Percentiles rank a stretch among this genome's conserved stretches.
Conservation (phyloP, 1,140 invertebrate genomes). For the Drosophila pectinifera region DNA sequence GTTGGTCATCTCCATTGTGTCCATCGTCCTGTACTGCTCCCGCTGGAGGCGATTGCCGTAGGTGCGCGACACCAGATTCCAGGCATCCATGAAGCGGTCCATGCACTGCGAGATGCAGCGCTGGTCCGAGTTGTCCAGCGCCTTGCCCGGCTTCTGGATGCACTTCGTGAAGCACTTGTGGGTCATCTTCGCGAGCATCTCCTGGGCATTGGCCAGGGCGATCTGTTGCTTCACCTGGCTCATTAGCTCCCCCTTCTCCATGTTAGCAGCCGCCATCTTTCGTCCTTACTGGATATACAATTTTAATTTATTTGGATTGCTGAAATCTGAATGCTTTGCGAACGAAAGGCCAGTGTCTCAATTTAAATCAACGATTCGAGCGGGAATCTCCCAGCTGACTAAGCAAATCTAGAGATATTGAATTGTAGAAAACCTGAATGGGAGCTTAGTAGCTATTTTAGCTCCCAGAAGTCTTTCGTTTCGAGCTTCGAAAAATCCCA, state of each 20-base stretch:
- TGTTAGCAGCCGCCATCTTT: constrained; percentile 41
- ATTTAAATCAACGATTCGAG: background rate
- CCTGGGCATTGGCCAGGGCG: constrained; percentile 96
- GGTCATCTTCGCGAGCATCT: constrained; percentile 97
- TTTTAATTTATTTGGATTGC: constrained; percentile 7
- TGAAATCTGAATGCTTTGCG: constrained; percentile 15
- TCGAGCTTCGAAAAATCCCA: too few relatives aligned
- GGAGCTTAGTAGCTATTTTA: too few relatives aligned
- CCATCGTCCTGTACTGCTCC: constrained; percentile 85
- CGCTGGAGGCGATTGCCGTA: constrained; percentile 92
- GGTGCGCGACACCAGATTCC: constrained; percentile 94
- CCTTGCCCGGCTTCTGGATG: constrained; percentile 94
- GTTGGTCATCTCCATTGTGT: constrained; percentile 13
- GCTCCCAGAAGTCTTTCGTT: too few relatives aligned
- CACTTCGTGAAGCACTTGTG: constrained; percentile 99
- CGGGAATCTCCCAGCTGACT: constrained; percentile 1
- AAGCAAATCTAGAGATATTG: background rate
- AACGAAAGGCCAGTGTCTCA: background rate
- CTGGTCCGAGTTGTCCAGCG: constrained; percentile 95
- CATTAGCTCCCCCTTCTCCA: constrained; percentile 95
- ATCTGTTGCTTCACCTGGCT: constrained; percentile 98
- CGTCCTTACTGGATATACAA: constrained; percentile 8
- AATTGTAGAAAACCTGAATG: too few relatives aligned
- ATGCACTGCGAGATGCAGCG: constrained; percentile 99
- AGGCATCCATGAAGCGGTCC: constrained; percentile 98